phyloP scores from a whole-genome alignment of 2,113 vertebrate genomes.

The Gorilla gorilla region DNA sequence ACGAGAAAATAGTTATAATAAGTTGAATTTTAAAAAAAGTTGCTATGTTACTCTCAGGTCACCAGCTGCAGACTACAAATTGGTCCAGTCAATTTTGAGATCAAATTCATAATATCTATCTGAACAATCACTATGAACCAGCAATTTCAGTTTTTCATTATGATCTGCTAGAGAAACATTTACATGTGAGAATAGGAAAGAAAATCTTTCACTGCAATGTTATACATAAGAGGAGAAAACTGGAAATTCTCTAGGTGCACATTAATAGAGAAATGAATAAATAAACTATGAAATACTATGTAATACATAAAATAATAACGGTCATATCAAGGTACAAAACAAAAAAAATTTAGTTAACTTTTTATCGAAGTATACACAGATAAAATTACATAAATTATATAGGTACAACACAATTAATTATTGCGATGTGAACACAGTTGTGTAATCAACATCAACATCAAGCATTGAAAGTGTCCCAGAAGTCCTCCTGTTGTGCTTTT shows the following conservation, averaged over 20 bases:
- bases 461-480: background rate
- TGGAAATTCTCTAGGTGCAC: background rate
- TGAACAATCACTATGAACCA: background rate
- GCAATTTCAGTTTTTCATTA: constrained; percentile 30
- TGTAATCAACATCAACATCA: background rate
- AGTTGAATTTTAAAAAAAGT: background rate
- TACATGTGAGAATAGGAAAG: background rate
- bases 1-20: background rate
- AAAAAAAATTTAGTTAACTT: background rate
- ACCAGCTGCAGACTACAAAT: background rate
- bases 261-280: constrained; percentile 30
- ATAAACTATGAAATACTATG: background rate
- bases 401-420: background rate
- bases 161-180: constrained; percentile 11
- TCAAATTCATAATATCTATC: background rate
- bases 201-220: background rate
- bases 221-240: background rate
- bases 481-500: background rate
- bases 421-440: background rate
- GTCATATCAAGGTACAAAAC: background rate
- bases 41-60: background rate
- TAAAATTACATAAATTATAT: background rate
- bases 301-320: constrained; percentile 16
- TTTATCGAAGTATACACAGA: background rate
- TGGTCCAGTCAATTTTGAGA: background rate